These are phyloP conservation scores for Drosophila hamatofila DNA, from an alignment of 2,888 invertebrate species.

Conservation along the genomic window DNA sequence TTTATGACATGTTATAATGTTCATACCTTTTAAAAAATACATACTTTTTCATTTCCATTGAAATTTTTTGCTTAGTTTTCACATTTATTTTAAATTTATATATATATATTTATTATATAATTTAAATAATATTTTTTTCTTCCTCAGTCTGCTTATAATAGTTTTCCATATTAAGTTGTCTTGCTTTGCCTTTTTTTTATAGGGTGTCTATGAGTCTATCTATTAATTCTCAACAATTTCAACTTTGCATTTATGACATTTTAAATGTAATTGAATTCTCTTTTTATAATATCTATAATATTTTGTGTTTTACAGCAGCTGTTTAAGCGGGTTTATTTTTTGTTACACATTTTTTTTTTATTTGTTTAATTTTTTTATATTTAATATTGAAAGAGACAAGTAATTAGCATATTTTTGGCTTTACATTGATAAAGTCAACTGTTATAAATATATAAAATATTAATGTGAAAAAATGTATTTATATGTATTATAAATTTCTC, in stretches of 20 bases:
- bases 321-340: not conserved
- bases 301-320: slow-evolving; percentile 4
- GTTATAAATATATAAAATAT: not conserved
- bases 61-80: too few relatives aligned
- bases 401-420: not conserved
- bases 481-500: not conserved
- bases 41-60: too few relatives aligned
- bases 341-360: not conserved
- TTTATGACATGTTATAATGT: not conserved
- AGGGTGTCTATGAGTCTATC: not conserved
- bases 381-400: not conserved
- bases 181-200: not conserved
- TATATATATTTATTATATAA: not conserved
- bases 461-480: not conserved
- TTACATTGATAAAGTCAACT: not conserved
- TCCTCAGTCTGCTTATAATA: not conserved
- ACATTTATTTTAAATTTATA: too few relatives aligned
- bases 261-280: slow-evolving; percentile 1
- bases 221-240: not conserved
- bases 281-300: slow-evolving; percentile 2
- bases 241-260: slow-evolving; percentile 1
- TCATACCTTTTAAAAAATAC: too few relatives aligned
- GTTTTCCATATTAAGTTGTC: not conserved
- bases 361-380: too few relatives aligned
- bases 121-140: not conserved